A percentile compares a stretch with the other conserved stretches of the same genome.
phyloP scores from a whole-genome alignment of 2,888 invertebrate genomes.

The Panzeria rudis region DNA sequence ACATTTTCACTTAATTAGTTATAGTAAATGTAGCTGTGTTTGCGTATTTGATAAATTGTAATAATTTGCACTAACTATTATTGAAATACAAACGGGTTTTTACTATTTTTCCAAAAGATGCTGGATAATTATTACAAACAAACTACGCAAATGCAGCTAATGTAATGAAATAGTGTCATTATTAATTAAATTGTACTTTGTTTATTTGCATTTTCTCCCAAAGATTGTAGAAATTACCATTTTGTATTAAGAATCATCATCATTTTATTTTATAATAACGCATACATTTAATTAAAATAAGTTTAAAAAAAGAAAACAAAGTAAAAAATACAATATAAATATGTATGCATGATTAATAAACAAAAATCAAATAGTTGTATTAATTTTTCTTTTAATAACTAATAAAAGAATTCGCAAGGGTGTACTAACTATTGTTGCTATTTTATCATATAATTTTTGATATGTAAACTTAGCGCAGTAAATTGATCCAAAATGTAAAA shows the following conservation, averaged over 20 bases:
- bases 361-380: conserved; percentile 1
- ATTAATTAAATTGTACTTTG: conserved; percentile 54
- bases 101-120: no score
- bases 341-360: conserved; percentile 7
- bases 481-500: no score
- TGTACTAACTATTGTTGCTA: no score
- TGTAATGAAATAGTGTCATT: conserved; percentile 60
- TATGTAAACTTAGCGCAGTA: no score
- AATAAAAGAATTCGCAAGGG: neutral
- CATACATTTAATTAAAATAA: conserved; percentile 19
- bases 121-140: no score
- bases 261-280: conserved; percentile 43
- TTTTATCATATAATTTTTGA: no score
- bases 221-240: conserved; percentile 69
- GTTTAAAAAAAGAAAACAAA: neutral
- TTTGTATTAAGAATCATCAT: conserved; percentile 55
- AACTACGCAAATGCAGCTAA: neutral
- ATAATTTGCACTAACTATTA: no score
- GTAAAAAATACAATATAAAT: conserved; percentile 7
- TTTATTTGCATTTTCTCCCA: conserved; percentile 70
- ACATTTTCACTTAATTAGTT: conserved; percentile 37
- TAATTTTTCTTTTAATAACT: neutral
- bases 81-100: no score
- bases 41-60: no score
- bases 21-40: neutral